Evolutionary conservation across 1,140 invertebrate species (phyloP).

Genomic region (Sarcophaga bullata): DNA sequence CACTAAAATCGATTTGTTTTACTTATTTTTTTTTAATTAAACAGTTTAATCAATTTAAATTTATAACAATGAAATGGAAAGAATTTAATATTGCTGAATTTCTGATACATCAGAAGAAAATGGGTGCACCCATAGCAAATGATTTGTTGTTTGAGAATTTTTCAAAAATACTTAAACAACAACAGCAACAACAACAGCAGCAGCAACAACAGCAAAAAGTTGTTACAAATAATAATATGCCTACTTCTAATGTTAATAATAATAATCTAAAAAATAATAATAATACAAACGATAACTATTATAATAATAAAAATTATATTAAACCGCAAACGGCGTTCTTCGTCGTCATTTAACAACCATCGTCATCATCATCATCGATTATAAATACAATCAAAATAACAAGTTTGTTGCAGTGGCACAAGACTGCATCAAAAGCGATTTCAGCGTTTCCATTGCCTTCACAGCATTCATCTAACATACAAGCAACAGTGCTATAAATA

Average conservation of each 20-base stretch:
- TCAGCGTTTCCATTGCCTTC: slow-evolving; percentile 21
- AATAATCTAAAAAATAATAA: slow-evolving; percentile 29
- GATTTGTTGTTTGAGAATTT: slow-evolving; percentile 59
- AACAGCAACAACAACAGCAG: slow-evolving; percentile 48
- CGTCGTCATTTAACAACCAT: slow-evolving; percentile 13
- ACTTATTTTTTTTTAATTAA: neutral
- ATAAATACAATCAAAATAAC: slow-evolving; percentile 36
- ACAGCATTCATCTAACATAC: neutral
- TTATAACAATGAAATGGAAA: slow-evolving; percentile 59
- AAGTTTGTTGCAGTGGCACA: slow-evolving; percentile 27
- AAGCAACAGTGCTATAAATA: slow-evolving; percentile 49
- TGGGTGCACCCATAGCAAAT: slow-evolving; percentile 54
- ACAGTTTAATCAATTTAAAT: slow-evolving; percentile 56
- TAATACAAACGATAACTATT: slow-evolving; percentile 40
- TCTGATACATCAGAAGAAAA: slow-evolving; percentile 58
- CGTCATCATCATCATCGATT: slow-evolving; percentile 15
- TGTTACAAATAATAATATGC: slow-evolving; percentile 41
- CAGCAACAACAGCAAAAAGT: slow-evolving; percentile 53
- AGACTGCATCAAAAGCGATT: neutral
- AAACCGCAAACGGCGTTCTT: neutral
- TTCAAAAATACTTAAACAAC: slow-evolving; percentile 48
- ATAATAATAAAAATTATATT: slow-evolving; percentile 33
- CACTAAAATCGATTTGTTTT: neutral
- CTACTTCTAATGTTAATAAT: slow-evolving; percentile 13
- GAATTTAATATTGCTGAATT: slow-evolving; percentile 58